Conservation (phyloP, 2,797 vertebrate genomes). For the Acropternis orthonyx region DNA sequence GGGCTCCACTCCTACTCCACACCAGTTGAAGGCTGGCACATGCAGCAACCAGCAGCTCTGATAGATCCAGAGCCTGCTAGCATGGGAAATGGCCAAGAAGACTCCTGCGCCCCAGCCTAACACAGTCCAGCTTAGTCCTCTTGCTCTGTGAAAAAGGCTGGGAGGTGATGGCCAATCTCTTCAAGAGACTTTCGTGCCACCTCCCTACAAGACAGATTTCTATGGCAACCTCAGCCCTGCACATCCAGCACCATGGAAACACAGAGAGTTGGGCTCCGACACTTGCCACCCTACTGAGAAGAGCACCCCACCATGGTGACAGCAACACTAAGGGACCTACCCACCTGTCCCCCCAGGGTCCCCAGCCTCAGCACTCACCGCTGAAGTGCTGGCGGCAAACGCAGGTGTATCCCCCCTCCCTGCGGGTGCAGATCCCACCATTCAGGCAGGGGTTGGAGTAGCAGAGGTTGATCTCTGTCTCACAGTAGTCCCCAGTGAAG, state of each 20-base stretch:
- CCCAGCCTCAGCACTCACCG: constrained; percentile 75
- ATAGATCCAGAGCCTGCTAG: background rate
- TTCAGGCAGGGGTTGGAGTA: constrained; percentile 97
- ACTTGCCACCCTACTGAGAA: background rate
- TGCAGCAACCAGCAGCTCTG: background rate
- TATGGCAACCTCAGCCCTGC: constrained; percentile 28
- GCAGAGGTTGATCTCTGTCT: constrained; percentile 97
- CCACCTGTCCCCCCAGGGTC: rapidly evolving
- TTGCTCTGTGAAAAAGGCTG: background rate
- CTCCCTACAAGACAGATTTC: background rate
- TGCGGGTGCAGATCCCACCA: constrained; percentile 88
- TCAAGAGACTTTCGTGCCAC: background rate
- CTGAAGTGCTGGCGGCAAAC: constrained; percentile 91
- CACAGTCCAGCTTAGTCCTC: background rate
- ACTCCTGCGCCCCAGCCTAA: background rate
- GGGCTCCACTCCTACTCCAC: background rate
- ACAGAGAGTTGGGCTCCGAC: rapidly evolving
- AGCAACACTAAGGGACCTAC: rapidly evolving
- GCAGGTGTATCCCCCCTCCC: constrained; percentile 94
- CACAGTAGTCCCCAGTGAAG: constrained; percentile 97
- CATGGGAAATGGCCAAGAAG: rapidly evolving
- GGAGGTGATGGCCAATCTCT: background rate
- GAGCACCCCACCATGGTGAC: rapidly evolving
- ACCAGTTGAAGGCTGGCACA: background rate
- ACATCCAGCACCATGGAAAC: constrained; percentile 17